Base-by-base conservation (phyloP, 2,113 vertebrate genomes). In the Pseudorectes ferrugineus region DNA sequence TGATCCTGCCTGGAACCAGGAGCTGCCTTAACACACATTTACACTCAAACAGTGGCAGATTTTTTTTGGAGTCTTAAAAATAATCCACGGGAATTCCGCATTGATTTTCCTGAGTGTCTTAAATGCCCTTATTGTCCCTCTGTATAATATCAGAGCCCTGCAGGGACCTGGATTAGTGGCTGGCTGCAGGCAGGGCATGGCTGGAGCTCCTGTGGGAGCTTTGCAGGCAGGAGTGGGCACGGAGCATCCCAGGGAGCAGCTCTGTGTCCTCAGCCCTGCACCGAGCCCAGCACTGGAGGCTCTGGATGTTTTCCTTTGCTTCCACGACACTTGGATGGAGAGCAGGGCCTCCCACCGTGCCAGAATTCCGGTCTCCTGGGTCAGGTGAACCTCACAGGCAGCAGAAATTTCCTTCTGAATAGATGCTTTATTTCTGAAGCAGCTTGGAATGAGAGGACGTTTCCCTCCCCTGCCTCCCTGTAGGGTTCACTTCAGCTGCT, bases 371-470 rank as follows among this genome's bases (percentile, higher is more conserved):
- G 17, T 85, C 90, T 62, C 75, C 88, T 88, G 92, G 78, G 54
- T 52, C 92, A 91, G 79, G 88, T 73, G 92, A 92, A 81, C 78
- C 85, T 83, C 75, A 35, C 65, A 76, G 88, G 85, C 90, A 70
- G 90, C 88, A 85, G 67, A 28, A 54, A 35, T 79, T 65, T 38
- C 79, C 63, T 58, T 35, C 91, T 92, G 82, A 94, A 90, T 87
- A 28, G 87, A 4, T 3, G 40, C 73, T 89, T 96, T 95, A 48
- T 90, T 89, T 75, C 65, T 63, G 61, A 38, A 75, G 65, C 89
- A 54, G 73, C 77, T 52, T 45, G 70, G 88, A 68, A 4, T 12
- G 29, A 9, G 85, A 76, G 82, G 74, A 33, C 9, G 38, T 72
- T 94, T 87, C 73, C 49, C 42, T 85, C 84, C 78, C 36, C 70